phyloP scores from a whole-genome alignment of 2,113 vertebrate species.

The Thomomys bottae region DNA sequence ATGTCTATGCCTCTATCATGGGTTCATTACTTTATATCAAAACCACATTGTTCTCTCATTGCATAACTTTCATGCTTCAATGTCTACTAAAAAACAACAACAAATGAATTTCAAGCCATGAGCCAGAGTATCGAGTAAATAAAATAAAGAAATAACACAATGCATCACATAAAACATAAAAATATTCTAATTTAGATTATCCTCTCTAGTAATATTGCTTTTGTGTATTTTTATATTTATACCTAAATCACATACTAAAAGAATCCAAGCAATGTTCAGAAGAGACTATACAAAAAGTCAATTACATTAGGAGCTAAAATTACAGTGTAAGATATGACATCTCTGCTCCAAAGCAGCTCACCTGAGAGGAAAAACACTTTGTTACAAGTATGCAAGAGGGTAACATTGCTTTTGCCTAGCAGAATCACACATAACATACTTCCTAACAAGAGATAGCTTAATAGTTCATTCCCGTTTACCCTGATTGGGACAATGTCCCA shows the following conservation, averaged over 20 bases:
- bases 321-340: background rate
- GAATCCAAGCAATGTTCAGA: background rate
- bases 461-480: background rate
- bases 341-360: background rate
- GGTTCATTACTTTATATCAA: background rate
- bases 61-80: background rate
- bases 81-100: conserved; percentile 33
- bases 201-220: background rate
- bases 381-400: background rate
- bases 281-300: background rate
- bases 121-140: conserved; percentile 41
- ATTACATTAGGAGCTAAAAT: background rate
- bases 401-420: background rate
- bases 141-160: conserved; percentile 37
- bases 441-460: background rate
- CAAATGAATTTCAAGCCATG: background rate
- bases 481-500: conserved; percentile 1
- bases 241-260: background rate
- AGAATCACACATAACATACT: background rate
- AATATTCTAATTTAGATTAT: conserved; percentile 17
- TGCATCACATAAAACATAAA: conserved; percentile 29
- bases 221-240: background rate
- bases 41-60: background rate
- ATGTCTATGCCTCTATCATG: background rate
- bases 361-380: background rate